Evolutionary conservation across 2,888 invertebrate genomes (phyloP).

Genomic region (Mechanitis mazaeus): DNA sequence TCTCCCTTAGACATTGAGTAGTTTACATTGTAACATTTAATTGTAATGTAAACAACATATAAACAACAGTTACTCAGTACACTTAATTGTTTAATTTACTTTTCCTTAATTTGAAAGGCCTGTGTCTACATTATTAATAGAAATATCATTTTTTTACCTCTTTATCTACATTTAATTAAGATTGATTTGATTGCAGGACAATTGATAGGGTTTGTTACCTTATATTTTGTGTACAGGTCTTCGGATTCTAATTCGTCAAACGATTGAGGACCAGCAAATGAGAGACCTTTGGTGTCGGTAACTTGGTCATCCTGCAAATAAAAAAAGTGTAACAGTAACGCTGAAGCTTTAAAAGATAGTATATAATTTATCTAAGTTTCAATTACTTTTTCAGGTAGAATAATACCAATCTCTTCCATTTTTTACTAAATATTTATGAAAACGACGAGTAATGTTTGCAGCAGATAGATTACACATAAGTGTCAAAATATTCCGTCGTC

Average conservation of each 20-base stretch:
- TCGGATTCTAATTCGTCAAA: constrained; percentile 91
- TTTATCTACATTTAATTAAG: too few relatives aligned
- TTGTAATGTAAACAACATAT: too few relatives aligned
- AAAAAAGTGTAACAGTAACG: constrained; percentile 8
- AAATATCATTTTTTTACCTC: too few relatives aligned
- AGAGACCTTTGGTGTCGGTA: constrained; percentile 79
- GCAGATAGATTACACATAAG: constrained; percentile 17
- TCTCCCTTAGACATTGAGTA: too few relatives aligned
- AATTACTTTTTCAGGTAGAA: constrained; percentile 86
- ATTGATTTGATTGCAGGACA: too few relatives aligned
- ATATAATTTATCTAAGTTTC: constrained; percentile 11
- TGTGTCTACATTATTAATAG: too few relatives aligned
- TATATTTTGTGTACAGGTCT: constrained; percentile 96
- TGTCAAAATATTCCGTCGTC: constrained; percentile 32
- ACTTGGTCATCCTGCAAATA: constrained; percentile 78
- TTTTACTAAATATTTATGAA: constrained; percentile 24
- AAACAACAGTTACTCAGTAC: too few relatives aligned
- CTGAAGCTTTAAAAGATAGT: neutral
- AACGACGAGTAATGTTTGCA: constrained; percentile 12
- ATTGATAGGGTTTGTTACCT: constrained; percentile 73
- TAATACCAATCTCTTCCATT: constrained; percentile 91
- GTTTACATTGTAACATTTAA: too few relatives aligned
- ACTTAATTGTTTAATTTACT: neutral
- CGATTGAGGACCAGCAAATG: constrained; percentile 81
- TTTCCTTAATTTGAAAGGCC: neutral